Conservation (phyloP, 2,888 invertebrate species). For the Epinotia brunnichana region DNA sequence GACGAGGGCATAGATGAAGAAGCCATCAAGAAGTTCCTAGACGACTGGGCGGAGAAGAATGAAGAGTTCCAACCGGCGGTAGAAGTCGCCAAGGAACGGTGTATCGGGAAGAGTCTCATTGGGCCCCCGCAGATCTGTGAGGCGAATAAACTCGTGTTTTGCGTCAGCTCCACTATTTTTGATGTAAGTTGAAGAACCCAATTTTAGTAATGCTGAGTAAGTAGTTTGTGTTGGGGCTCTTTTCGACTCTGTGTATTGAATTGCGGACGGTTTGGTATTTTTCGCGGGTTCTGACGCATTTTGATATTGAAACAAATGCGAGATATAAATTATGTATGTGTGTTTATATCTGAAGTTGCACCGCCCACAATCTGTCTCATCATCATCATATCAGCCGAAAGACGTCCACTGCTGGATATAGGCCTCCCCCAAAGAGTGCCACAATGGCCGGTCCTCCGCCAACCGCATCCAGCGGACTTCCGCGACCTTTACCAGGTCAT, state of each 20-base stretch:
- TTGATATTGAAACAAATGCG: too few species aligned
- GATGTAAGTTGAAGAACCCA: conserved; percentile 51
- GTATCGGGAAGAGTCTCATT: conserved; percentile 54
- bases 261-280: background rate
- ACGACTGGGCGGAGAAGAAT: conserved; percentile 57
- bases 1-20: conserved; percentile 58
- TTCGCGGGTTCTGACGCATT: background rate
- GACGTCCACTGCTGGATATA: too few species aligned
- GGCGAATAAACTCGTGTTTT: conserved; percentile 62
- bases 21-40: conserved; percentile 54
- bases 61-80: conserved; percentile 57
- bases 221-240: background rate
- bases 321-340: too few species aligned
- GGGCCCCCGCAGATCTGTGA: conserved; percentile 64
- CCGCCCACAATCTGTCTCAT: too few species aligned
- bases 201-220: background rate
- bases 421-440: too few species aligned
- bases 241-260: background rate
- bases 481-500: too few species aligned
- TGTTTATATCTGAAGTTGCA: too few species aligned
- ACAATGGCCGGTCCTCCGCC: too few species aligned
- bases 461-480: too few species aligned
- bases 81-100: conserved; percentile 56
- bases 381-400: too few species aligned
- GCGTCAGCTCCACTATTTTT: conserved; percentile 58